A percentile compares a stretch with the other conserved stretches of the same genome.
Evolutionary conservation across 2,797 vertebrate genomes (phyloP).

Genomic region (Tolypeutes matacus): DNA sequence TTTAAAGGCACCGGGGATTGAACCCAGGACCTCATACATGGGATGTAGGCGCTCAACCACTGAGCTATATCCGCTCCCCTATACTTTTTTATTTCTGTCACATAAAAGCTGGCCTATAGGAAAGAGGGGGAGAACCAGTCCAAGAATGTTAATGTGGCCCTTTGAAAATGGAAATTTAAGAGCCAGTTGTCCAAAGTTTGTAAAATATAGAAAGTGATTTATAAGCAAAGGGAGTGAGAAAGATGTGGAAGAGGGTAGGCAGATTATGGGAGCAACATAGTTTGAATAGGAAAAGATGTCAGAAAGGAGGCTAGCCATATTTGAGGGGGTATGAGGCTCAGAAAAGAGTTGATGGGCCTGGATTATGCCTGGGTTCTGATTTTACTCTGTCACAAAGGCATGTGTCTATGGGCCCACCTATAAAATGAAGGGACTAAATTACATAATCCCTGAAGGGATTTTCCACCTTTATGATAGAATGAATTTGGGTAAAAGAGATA

Average conservation of each 20-base stretch:
- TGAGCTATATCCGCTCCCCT: too few species aligned
- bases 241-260: conserved; percentile 1
- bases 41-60: too few species aligned
- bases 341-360: conserved; percentile 25
- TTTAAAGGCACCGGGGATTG: too few species aligned
- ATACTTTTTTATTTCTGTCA: conserved; percentile 46
- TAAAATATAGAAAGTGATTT: conserved; percentile 47
- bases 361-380: conserved; percentile 22
- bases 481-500: conserved; percentile 58
- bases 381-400: conserved; percentile 1
- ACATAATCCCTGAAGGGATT: conserved; percentile 50
- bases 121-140: conserved; percentile 31
- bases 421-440: conserved; percentile 46
- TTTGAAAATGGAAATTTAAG: conserved; percentile 65
- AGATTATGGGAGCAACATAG: not conserved
- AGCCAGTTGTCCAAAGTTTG: conserved; percentile 40
- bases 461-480: conserved; percentile 69
- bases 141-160: not conserved
- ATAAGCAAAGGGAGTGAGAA: conserved; percentile 22
- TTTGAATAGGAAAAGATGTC: conserved; percentile 40
- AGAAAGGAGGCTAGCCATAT: not conserved
- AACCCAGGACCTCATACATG: too few species aligned
- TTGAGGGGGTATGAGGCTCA: not conserved
- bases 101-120: conserved; percentile 36
- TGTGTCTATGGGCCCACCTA: not conserved